Conservation (phyloP, 2,797 vertebrate genomes). For the Tadarida brasiliensis region DNA sequence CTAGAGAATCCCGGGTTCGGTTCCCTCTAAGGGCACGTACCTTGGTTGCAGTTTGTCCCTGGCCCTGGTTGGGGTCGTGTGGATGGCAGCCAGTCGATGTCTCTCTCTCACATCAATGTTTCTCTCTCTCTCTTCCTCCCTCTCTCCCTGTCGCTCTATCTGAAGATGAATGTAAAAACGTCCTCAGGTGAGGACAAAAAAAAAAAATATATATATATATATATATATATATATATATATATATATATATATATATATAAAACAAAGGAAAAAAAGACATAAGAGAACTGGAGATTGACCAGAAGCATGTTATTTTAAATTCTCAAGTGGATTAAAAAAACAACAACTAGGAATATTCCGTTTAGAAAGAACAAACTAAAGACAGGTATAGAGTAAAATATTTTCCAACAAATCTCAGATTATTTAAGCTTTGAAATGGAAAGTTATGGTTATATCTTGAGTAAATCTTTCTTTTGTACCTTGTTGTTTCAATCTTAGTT, state of each 20-base stretch:
- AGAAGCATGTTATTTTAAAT: conserved; percentile 23
- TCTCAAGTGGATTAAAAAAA: conserved; percentile 16
- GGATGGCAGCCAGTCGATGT: too few species aligned
- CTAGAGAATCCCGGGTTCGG: too few species aligned
- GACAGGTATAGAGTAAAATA: conserved; percentile 24
- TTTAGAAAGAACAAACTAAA: conserved; percentile 51
- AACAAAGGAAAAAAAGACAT: not conserved
- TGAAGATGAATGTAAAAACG: too few species aligned
- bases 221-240: not conserved
- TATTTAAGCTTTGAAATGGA: conserved; percentile 34
- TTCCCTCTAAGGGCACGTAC: too few species aligned
- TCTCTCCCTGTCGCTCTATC: too few species aligned
- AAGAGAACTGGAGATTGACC: not conserved
- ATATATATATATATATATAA: not conserved
- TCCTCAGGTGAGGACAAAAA: too few species aligned
- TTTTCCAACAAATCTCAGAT: conserved; percentile 48
- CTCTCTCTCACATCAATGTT: too few species aligned
- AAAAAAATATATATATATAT: not conserved
- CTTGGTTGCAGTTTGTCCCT: too few species aligned
- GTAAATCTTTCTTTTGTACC: not conserved
- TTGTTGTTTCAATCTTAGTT: conserved; percentile 20
- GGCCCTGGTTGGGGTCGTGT: too few species aligned
- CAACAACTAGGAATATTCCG: not conserved
- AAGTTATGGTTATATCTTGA: not conserved
- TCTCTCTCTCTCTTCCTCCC: too few species aligned